A percentile compares a stretch with the other conserved stretches of the same genome.
phyloP scores from a whole-genome alignment of 2,113 vertebrate genomes.

The Acanthochromis polyacanthus region DNA sequence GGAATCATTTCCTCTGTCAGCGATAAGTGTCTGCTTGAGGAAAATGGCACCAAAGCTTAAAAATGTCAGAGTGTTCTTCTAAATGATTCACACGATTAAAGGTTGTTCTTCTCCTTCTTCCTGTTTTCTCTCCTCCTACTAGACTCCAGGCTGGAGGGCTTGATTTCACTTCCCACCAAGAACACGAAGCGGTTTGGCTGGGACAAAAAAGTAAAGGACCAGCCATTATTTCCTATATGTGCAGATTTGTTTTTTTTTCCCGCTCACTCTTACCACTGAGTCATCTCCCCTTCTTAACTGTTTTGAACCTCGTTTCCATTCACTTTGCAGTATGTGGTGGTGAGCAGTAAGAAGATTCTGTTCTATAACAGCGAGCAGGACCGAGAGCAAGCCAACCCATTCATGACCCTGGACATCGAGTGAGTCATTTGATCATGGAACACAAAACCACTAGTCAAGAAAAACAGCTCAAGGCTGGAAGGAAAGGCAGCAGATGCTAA shows the following conservation, averaged over 20 bases:
- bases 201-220: constrained; percentile 92
- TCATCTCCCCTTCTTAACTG: not conserved
- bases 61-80: constrained; percentile 57
- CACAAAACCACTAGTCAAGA: not conserved
- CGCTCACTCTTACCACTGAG: not conserved
- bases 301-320: not conserved
- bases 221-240: not conserved
- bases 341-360: constrained; percentile 98
- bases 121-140: constrained; percentile 31
- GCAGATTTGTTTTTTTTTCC: constrained; percentile 21
- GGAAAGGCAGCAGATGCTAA: not conserved
- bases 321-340: constrained; percentile 91
- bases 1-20: constrained; percentile 25
- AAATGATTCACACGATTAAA: constrained; percentile 39
- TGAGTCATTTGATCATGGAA: constrained; percentile 82
- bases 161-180: constrained; percentile 92
- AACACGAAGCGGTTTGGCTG: constrained; percentile 98
- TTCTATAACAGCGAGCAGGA: constrained; percentile 96
- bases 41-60: constrained; percentile 36
- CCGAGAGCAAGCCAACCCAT: constrained; percentile 94
- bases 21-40: constrained; percentile 10
- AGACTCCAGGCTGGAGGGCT: constrained; percentile 94
- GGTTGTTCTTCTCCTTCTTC: constrained; percentile 28
- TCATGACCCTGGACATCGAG: constrained; percentile 97
- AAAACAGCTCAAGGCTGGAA: not conserved